These are phyloP conservation scores for Paralvinella palmiformis DNA, from an alignment of 1,140 invertebrate genomes.

Conservation along the genomic window DNA sequence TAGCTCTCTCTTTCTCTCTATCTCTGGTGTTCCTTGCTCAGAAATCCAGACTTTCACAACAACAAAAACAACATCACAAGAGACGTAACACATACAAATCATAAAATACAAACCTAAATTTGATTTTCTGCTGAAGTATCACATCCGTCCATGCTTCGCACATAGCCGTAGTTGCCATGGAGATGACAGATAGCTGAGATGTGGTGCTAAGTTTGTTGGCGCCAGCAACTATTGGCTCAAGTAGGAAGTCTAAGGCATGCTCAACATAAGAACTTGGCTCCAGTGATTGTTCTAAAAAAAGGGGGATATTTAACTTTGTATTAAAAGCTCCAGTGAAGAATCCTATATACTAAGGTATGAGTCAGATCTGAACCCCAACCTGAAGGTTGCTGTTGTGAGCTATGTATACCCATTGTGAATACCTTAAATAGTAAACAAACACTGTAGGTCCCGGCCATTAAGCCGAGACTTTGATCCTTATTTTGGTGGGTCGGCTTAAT, in stretches of 20 bases:
- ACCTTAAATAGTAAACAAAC: too few relatives aligned
- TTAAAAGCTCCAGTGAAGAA: too few relatives aligned
- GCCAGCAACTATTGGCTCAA: conserved; percentile 39
- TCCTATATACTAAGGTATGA: too few relatives aligned
- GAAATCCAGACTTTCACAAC: not conserved
- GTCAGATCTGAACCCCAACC: too few relatives aligned
- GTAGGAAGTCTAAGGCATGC: conserved; percentile 33
- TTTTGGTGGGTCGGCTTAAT: too few relatives aligned
- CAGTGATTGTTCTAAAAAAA: conserved; percentile 28
- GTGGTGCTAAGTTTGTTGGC: conserved; percentile 35
- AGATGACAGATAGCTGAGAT: conserved; percentile 37
- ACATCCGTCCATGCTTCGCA: conserved; percentile 41
- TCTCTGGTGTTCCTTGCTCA: too few relatives aligned
- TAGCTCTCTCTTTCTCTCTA: too few relatives aligned
- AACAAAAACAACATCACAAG: not conserved
- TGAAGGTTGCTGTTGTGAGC: too few relatives aligned
- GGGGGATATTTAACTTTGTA: too few relatives aligned
- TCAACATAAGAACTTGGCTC: conserved; percentile 37
- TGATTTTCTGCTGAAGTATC: conserved; percentile 44
- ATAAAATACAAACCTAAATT: conserved; percentile 36
- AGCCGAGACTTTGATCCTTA: too few relatives aligned
- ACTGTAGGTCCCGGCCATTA: too few relatives aligned
- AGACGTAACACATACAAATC: not conserved
- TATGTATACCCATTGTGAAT: too few relatives aligned
- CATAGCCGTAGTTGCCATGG: conserved; percentile 33